Evolutionary conservation across 2,797 vertebrate species (phyloP).

Genomic region (Pangasius sanitwongsei): DNA sequence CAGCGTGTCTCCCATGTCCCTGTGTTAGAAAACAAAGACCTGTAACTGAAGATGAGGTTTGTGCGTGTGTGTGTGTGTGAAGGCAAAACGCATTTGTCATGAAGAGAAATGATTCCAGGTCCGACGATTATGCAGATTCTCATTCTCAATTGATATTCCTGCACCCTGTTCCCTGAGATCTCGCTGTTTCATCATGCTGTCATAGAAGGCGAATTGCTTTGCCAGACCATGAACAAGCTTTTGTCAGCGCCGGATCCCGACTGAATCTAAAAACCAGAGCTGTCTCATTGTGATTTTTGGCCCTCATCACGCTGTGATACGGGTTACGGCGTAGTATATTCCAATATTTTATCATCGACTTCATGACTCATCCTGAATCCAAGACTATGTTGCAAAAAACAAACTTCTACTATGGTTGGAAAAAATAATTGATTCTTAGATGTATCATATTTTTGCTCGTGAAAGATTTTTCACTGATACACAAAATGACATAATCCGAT

Average conservation of each 20-base stretch:
- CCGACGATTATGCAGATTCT: constrained; percentile 50
- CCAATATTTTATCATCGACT: constrained; percentile 15
- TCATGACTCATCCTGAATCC: not conserved
- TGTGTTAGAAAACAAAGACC: constrained; percentile 51
- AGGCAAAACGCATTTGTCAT: constrained; percentile 46
- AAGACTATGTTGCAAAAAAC: not conserved
- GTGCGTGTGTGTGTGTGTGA: not conserved
- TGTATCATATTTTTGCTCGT: not conserved
- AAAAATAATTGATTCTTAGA: not conserved
- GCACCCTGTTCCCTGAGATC: constrained; percentile 38
- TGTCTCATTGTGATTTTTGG: constrained; percentile 28
- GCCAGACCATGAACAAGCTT: constrained; percentile 47
- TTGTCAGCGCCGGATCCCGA: constrained; percentile 2
- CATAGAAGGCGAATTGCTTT: constrained; percentile 39
- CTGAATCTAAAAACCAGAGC: constrained; percentile 29
- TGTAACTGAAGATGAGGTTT: constrained; percentile 35
- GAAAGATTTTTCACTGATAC: not conserved
- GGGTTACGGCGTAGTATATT: constrained; percentile 18
- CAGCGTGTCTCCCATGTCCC: constrained; percentile 37
- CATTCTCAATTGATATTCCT: constrained; percentile 56
- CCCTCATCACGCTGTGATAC: not conserved
- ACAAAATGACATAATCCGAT: not conserved
- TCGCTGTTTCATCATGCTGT: constrained; percentile 50
- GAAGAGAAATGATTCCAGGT: constrained; percentile 51
- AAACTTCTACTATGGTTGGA: not conserved